These are phyloP conservation scores for Parasteatoda lunata DNA, from an alignment of 2,888 invertebrate genomes.

Conservation along the genomic window DNA sequence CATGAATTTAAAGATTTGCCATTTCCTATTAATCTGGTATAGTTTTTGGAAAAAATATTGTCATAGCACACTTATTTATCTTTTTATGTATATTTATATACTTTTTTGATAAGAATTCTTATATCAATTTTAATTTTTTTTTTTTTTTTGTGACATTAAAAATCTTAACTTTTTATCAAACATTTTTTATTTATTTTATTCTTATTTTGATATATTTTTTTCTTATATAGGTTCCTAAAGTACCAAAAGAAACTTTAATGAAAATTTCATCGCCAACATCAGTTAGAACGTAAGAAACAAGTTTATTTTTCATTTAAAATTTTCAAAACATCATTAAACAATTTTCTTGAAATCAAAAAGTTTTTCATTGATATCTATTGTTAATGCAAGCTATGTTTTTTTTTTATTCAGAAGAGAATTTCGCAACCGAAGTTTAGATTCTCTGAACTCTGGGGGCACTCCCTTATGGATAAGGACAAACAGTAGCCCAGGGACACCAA, in stretches of 20 bases:
- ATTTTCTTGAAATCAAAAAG: too few species aligned
- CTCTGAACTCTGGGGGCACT: constrained; percentile 48
- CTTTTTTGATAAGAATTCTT: too few species aligned
- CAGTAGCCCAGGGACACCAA: constrained; percentile 62
- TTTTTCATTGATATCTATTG: too few species aligned
- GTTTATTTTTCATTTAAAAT: not conserved
- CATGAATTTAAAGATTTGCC: too few species aligned
- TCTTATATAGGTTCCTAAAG: constrained; percentile 44
- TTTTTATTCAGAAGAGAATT: constrained; percentile 51
- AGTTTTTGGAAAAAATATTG: too few species aligned
- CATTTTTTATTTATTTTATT: not conserved
- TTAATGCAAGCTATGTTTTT: not conserved
- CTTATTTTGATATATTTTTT: not conserved
- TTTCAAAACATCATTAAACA: not conserved
- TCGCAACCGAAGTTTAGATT: constrained; percentile 60
- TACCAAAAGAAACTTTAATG: constrained; percentile 61
- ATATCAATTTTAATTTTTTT: too few species aligned
- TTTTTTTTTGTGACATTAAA: too few species aligned
- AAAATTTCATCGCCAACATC: constrained; percentile 63
- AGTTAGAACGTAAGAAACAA: constrained; percentile 37
- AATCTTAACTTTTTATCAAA: not conserved
- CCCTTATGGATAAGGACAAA: constrained; percentile 69
- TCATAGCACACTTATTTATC: too few species aligned
- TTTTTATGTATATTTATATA: too few species aligned
- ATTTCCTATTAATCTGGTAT: too few species aligned